phyloP scores from a whole-genome alignment of 2,113 vertebrate species.

The Stigmatopora nigra region DNA sequence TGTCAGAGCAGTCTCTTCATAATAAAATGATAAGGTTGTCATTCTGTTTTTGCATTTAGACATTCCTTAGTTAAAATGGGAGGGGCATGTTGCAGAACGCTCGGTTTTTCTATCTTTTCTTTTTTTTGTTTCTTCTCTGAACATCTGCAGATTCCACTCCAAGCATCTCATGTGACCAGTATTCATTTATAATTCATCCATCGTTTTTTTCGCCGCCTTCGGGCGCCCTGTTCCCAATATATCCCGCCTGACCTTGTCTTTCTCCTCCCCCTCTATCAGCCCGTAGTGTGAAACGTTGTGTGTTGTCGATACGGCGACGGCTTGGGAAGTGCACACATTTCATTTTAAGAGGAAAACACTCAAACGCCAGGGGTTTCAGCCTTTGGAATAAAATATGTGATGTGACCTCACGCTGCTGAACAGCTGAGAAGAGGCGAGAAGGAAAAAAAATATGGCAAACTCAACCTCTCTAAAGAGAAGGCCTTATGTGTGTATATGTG shows the following conservation, averaged over 20 bases:
- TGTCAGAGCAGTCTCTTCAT: not conserved
- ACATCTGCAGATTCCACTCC: conserved; percentile 45
- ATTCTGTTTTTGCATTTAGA: conserved; percentile 13
- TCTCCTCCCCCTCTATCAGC: conserved; percentile 25
- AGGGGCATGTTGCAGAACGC: conserved; percentile 18
- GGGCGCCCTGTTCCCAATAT: conserved; percentile 43
- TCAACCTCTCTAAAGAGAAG: conserved; percentile 50
- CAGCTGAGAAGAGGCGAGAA: conserved; percentile 12
- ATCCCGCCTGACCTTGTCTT: conserved; percentile 45
- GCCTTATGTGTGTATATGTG: conserved; percentile 20
- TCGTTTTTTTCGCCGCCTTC: conserved; percentile 24
- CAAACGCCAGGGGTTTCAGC: not conserved
- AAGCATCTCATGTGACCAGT: conserved; percentile 35
- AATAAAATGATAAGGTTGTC: conserved; percentile 6
- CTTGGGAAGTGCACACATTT: conserved; percentile 44
- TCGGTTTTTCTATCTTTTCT: conserved; percentile 16
- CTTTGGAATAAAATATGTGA: conserved; percentile 29
- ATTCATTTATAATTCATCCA: conserved; percentile 52
- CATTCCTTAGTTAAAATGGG: conserved; percentile 29
- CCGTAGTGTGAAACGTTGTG: conserved; percentile 3
- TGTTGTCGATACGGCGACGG: conserved; percentile 27
- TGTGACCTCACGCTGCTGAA: conserved; percentile 37
- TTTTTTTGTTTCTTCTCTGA: conserved; percentile 16
- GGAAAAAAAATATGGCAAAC: conserved; percentile 28
- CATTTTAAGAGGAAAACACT: not conserved